Evolutionary conservation across 2,797 vertebrate genomes (phyloP), one percentile per base, ranked within the genome.

Genomic region (Labeo calbasu): DNA sequence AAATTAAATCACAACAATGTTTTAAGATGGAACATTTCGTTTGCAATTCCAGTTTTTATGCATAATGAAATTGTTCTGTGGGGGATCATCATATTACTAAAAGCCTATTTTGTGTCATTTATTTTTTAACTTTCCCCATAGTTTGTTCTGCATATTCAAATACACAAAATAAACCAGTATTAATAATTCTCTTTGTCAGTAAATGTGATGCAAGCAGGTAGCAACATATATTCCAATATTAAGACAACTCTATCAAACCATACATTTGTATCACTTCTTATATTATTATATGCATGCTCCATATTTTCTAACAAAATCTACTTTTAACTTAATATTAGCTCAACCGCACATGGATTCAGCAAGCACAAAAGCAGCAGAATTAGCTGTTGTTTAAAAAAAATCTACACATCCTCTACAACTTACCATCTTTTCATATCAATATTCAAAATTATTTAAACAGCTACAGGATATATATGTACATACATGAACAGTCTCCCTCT

Each of bases 151-250:
- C 15, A 55, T 46, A 77, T 61, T 77, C 5, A 78, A 78, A 78
- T 78, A 46, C 40, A 78, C 10, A 50, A 78, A 32, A 14, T 65
- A 48, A 78, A 78, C 11, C 8, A 48, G 17, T 63, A 21, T 25
- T 65, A 78, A 50, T 48, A 65, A 65, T 78, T 65, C 3, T 50
- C 43, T 50, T 63, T 65, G 59, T 65, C 25, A 65, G 59, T 65
- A 65, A 63, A 65, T 78, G 77, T 65, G 77, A 78, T 65, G 59
- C 77, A 78, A 78, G 77, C 77, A 28, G 65, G 40, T 50, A 32
- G 59, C 11, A 65, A 78, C 77, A 48, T 78, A 65, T 17, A 32
- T 65, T 25, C 17, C 6, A 50, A 78, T 63, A 65, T 78, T 63
- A 28, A 63, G 15, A 48, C 17, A 21, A 46, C 51, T 40, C 12